phyloP scores from a whole-genome alignment of 2,888 invertebrate species.

The Sinhomidia bicolor region DNA sequence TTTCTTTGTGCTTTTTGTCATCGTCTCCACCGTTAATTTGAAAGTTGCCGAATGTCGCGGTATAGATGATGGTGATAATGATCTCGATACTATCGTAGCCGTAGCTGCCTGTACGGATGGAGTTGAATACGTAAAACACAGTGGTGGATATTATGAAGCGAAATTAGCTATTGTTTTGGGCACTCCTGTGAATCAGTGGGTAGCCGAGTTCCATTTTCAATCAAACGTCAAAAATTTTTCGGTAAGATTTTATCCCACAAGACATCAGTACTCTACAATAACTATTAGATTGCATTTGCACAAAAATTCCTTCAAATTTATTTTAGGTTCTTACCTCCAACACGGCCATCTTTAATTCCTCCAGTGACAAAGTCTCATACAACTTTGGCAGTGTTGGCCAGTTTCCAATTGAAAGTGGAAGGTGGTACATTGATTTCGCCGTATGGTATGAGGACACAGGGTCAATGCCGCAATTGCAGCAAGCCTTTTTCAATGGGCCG shows the following conservation, averaged over 20 bases:
- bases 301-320: background rate
- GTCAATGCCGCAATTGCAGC: slow-evolving; percentile 42
- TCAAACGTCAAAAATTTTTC: slow-evolving; percentile 36
- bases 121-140: slow-evolving; percentile 47
- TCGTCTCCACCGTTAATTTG: background rate
- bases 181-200: slow-evolving; percentile 35
- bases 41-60: background rate
- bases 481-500: slow-evolving; percentile 66
- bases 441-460: slow-evolving; percentile 31
- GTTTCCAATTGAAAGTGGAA: slow-evolving; percentile 20
- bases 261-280: too few species aligned
- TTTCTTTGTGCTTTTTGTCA: background rate
- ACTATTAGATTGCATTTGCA: background rate
- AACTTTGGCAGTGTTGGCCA: slow-evolving; percentile 23
- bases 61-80: background rate
- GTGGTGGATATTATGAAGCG: slow-evolving; percentile 47
- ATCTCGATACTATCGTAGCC: too few species aligned
- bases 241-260: too few species aligned
- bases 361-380: background rate
- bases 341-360: background rate
- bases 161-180: background rate
- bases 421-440: slow-evolving; percentile 48
- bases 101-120: background rate
- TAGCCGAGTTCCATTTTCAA: slow-evolving; percentile 44
- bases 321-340: slow-evolving; percentile 26